These are phyloP conservation scores for Arnoldichthys spilopterus DNA, from an alignment of 2,797 vertebrate species.

Conservation along the genomic window DNA sequence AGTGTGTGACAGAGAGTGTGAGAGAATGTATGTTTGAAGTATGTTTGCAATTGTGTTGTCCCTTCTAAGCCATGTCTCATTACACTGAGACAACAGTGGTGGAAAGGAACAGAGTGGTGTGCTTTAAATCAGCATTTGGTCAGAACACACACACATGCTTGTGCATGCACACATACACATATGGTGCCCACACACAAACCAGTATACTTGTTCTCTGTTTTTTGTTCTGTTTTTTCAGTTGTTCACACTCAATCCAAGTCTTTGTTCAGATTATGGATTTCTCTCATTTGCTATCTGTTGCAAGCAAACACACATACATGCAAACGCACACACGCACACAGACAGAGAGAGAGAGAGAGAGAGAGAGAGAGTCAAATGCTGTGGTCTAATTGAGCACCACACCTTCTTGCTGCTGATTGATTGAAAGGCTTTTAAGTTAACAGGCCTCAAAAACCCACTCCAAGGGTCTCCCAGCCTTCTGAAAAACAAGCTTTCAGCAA, in stretches of 20 bases:
- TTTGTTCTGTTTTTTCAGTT: slow-evolving; percentile 7
- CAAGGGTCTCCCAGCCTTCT: neutral
- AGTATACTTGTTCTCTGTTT: neutral
- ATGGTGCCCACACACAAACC: slow-evolving; percentile 14
- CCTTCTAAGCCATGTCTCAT: slow-evolving; percentile 38
- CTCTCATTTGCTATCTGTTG: neutral
- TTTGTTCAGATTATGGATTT: neutral
- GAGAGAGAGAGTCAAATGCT: slow-evolving; percentile 10
- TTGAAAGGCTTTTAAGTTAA: slow-evolving; percentile 43
- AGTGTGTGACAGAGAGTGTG: neutral
- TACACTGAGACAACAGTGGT: slow-evolving; percentile 35
- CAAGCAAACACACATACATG: neutral
- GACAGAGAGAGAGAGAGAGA: slow-evolving; percentile 18
- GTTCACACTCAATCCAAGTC: neutral
- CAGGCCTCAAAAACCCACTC: slow-evolving; percentile 45
- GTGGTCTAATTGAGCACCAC: slow-evolving; percentile 42
- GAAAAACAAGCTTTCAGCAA: slow-evolving; percentile 33
- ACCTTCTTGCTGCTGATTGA: slow-evolving; percentile 35
- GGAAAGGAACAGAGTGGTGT: slow-evolving; percentile 9
- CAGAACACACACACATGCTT: neutral
- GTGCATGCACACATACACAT: slow-evolving; percentile 26
- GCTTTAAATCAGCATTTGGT: slow-evolving; percentile 6
- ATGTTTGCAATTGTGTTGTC: slow-evolving; percentile 14
- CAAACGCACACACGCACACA: neutral
- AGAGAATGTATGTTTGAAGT: neutral